Conservation (phyloP, 1,140 invertebrate genomes). For the Stenopsyche tienmushanensis region DNA sequence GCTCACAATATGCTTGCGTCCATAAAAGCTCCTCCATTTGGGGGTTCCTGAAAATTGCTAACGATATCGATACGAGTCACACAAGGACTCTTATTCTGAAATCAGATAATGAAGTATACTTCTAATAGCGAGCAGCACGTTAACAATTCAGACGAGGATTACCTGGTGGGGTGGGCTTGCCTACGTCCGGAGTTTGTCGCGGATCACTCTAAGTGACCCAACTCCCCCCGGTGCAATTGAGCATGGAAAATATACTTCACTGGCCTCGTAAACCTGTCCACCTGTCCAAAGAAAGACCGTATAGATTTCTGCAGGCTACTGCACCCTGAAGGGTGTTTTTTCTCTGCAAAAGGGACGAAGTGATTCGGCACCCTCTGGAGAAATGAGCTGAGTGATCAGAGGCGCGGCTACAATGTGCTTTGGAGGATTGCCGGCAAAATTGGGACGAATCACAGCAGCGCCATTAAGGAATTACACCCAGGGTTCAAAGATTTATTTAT, state of each 20-base stretch:
- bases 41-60: too few species aligned
- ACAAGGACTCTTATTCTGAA: too few species aligned
- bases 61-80: too few species aligned
- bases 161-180: not conserved
- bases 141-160: not conserved
- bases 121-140: not conserved
- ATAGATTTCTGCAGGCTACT: not conserved
- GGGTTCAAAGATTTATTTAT: too few species aligned
- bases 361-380: conserved; percentile 17
- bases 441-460: too few species aligned
- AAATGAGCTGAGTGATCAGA: conserved; percentile 15
- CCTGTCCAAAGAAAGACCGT: conserved; percentile 1
- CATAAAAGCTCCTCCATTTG: too few species aligned
- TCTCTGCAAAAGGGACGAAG: not conserved
- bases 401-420: not conserved
- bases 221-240: conserved; percentile 7
- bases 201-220: not conserved
- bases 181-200: not conserved
- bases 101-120: too few species aligned
- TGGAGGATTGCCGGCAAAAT: not conserved
- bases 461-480: too few species aligned
- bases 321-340: not conserved
- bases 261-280: conserved; percentile 15
- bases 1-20: too few species aligned
- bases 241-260: conserved; percentile 1